Evolutionary conservation across 2,797 vertebrate species (phyloP).

Genomic region (Semaprochilodus insignis): DNA sequence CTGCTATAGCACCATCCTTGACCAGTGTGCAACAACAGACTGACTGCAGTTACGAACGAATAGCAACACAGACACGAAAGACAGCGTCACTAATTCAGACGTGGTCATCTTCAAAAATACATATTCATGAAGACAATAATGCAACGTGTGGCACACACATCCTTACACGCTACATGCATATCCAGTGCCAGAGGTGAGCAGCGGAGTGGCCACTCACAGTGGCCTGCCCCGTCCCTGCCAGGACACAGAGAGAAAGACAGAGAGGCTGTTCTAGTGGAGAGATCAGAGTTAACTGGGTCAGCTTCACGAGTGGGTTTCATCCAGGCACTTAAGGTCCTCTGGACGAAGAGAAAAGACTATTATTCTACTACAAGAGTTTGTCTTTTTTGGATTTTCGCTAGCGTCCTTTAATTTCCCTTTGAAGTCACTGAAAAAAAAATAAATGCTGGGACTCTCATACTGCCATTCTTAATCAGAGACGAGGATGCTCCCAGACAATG

Average conservation of each 20-base stretch:
- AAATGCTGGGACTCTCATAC: constrained; percentile 10
- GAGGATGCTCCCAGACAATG: constrained; percentile 33
- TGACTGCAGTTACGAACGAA: constrained; percentile 25
- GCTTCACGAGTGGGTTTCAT: constrained; percentile 16
- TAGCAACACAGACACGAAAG: constrained; percentile 55
- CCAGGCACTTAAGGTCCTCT: constrained; percentile 13
- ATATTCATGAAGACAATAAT: not conserved
- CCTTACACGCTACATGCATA: constrained; percentile 15
- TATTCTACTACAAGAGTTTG: constrained; percentile 26
- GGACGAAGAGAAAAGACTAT: constrained; percentile 38
- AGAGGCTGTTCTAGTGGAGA: not conserved
- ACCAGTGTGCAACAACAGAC: constrained; percentile 27
- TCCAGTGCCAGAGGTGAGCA: constrained; percentile 13
- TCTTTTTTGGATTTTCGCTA: not conserved
- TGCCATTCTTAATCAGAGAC: constrained; percentile 9
- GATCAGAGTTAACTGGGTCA: not conserved
- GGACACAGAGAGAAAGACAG: not conserved
- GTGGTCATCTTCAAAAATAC: constrained; percentile 11
- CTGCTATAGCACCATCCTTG: constrained; percentile 51
- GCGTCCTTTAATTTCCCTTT: not conserved
- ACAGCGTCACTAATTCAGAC: not conserved
- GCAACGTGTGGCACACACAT: constrained; percentile 13
- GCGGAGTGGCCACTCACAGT: not conserved
- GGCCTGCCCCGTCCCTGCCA: not conserved
- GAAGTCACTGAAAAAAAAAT: not conserved